Base-by-base conservation (phyloP, 2,888 invertebrate genomes). In the Anagyrus pseudococci region DNA sequence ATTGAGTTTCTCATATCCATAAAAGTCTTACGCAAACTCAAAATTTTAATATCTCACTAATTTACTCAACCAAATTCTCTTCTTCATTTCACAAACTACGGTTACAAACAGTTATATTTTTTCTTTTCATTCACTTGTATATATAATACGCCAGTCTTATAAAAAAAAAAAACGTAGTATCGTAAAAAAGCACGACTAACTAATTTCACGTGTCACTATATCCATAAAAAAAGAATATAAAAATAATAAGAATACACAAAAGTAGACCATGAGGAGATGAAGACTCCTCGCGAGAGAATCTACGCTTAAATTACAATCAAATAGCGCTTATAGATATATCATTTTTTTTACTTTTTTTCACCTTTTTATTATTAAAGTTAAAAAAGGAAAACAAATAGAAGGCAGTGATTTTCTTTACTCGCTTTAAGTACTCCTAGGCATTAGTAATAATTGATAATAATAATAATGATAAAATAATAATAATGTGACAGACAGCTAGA, bases 401-500 rank as follows among this genome's bases (percentile, higher is more conserved):
- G 58, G 57, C 58, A 61, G 61, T 58, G 58, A 46, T 58, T 29
- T 37, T 43, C 25, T 52, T 55, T 49, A 29, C 29, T 29, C 29
- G 4, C 29, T 48, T 25, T 53, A 46, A 46, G 37, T 60, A 53
- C 26, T 57, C 46, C 49, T 61, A 65, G 25, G 44, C 33, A 46
- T 58, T 58, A 62, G 58, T 62, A 56, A 43, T 61, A 50, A 48
- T 67, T 65, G 57, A 66, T 62, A 58, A 50, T n/a, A n/a, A n/a
- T 10, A 10, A 29, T 29, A 29, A 29, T 29, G 29, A 10, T 10
- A 7, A 29, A 29, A 29, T 10, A n/a, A n/a, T n/a, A n/a, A n/a
- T n/a, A n/a, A n/a, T n/a, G n/a, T n/a, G n/a, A n/a, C n/a, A n/a
- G n/a, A n/a, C n/a, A n/a, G n/a, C n/a, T n/a, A n/a, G n/a, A n/a